phyloP scores from a whole-genome alignment of 23 tunicate species.

The Aplidium turbinatum region DNA sequence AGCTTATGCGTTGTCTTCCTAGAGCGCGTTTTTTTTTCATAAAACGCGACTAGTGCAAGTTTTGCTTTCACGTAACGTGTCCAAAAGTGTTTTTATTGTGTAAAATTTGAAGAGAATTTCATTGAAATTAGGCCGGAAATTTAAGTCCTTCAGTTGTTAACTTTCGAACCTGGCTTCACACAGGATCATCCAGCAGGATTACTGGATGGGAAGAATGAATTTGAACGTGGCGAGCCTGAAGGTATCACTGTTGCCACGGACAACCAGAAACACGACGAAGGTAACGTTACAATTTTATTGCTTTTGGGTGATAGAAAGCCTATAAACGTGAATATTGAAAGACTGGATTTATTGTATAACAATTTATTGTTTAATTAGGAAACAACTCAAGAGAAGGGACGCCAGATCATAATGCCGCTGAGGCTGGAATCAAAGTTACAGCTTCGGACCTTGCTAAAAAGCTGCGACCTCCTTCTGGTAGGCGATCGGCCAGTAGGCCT shows the following conservation, averaged over 20 bases:
- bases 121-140: background rate
- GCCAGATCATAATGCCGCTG: constrained; percentile 66
- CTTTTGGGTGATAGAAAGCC: too few relatives aligned
- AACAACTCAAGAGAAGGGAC: constrained; percentile 78
- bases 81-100: too few relatives aligned
- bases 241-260: background rate
- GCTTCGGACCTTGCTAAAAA: constrained; percentile 41
- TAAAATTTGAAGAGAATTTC: too few relatives aligned
- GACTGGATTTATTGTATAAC: background rate
- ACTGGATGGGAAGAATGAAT: background rate
- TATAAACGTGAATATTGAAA: too few relatives aligned
- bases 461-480: constrained; percentile 38
- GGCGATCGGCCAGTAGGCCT: constrained; percentile 1
- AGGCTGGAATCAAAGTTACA: constrained; percentile 45
- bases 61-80: too few relatives aligned
- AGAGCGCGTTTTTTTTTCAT: too few relatives aligned
- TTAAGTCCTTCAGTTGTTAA: too few relatives aligned
- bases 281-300: constrained; percentile 13
- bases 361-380: constrained; percentile 30
- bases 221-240: constrained; percentile 48
- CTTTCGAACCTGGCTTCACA: background rate
- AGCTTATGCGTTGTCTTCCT: too few relatives aligned
- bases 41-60: too few relatives aligned
- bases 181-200: background rate
- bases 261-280: constrained; percentile 18